These are phyloP conservation scores for Acridotheres tristis DNA, from an alignment of 2,797 vertebrate genomes.

Conservation along the genomic window DNA sequence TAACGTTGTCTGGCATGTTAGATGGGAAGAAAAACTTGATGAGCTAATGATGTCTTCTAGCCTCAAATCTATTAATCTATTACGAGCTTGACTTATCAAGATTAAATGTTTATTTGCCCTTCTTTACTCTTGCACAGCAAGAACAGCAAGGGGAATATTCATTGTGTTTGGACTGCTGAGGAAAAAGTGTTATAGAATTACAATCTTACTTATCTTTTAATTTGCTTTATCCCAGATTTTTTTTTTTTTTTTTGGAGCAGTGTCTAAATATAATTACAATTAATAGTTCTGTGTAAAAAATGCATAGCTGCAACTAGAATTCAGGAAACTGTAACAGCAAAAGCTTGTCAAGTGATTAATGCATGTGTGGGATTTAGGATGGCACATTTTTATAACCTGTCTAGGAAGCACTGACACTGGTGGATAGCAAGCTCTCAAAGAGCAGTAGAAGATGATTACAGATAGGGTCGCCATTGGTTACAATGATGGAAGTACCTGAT, in stretches of 20 bases:
- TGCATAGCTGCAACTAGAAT: neutral
- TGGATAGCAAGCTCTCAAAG: conserved; percentile 18
- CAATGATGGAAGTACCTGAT: conserved; percentile 41
- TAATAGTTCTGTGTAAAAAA: neutral
- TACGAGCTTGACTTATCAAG: neutral
- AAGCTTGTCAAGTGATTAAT: conserved; percentile 46
- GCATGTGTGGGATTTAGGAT: neutral
- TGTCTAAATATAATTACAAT: neutral
- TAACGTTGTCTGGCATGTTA: neutral
- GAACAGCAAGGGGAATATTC: neutral
- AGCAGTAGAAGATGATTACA: conserved; percentile 38
- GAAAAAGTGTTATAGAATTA: neutral
- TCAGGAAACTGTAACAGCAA: neutral
- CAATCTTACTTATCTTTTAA: neutral
- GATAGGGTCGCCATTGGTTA: conserved; percentile 38
- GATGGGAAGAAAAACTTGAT: neutral
- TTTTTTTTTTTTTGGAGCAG: neutral
- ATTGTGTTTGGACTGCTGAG: neutral
- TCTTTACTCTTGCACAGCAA: neutral
- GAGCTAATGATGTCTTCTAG: neutral
- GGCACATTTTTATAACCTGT: conserved; percentile 25
- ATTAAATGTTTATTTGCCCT: conserved; percentile 16
- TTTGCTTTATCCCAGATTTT: neutral
- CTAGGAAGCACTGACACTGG: neutral
- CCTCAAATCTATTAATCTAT: conserved; percentile 11